phyloP scores from a whole-genome alignment of 2,113 vertebrate genomes.

The Pseudonaja textilis region DNA sequence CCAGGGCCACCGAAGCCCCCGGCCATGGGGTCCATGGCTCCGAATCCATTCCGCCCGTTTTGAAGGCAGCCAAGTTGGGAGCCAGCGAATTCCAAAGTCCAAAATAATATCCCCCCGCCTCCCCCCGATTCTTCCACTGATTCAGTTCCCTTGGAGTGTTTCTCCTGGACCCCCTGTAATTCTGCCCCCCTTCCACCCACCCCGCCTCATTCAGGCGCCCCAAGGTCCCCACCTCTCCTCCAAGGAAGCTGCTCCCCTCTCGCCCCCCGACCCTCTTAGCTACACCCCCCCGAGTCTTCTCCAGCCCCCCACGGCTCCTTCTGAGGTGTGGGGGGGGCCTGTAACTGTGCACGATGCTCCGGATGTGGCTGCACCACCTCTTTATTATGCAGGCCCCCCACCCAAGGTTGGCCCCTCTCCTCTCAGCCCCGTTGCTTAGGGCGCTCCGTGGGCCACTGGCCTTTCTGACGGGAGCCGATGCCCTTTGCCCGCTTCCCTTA shows the following conservation, averaged over 20 bases:
- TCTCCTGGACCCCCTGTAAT: neutral
- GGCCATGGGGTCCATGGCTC: neutral
- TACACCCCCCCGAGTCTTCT: neutral
- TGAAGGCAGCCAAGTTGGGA: neutral
- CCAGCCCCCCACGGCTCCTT: neutral
- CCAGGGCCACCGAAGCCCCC: neutral
- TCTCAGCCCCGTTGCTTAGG: neutral
- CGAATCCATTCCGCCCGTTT: neutral
- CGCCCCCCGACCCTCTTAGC: neutral
- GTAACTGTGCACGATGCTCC: neutral
- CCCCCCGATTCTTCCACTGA: neutral
- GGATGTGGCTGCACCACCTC: neutral
- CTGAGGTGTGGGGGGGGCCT: neutral
- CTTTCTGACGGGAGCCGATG: neutral
- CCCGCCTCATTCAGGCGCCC: neutral
- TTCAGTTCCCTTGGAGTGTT: neutral
- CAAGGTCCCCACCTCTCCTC: neutral
- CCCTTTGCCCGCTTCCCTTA: neutral
- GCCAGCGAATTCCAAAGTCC: neutral
- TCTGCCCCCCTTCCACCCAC: neutral
- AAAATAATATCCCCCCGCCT: neutral
- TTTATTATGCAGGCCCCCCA: neutral
- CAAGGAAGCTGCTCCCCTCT: neutral
- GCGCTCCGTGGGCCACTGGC: accelerated
- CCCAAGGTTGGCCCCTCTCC: neutral